Evolutionary conservation across 2,888 invertebrate species (phyloP).

Genomic region (Notocelia uddmanniana): DNA sequence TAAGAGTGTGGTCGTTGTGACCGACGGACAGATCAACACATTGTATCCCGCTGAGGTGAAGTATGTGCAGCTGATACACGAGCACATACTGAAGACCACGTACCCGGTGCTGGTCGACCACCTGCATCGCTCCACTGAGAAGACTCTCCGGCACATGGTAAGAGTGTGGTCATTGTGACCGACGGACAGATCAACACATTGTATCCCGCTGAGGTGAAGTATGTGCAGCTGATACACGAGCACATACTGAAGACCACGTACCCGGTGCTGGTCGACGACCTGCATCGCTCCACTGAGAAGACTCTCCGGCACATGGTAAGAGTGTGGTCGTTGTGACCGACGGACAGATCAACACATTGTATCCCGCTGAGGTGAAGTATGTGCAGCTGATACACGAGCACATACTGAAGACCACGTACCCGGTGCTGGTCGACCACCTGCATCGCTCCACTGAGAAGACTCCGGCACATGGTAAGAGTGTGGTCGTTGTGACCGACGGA

Average conservation of each 20-base stretch:
- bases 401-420: conserved; percentile 68
- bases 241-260: conserved; percentile 67
- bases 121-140: conserved; percentile 77
- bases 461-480: conserved; percentile 73
- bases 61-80: conserved; percentile 76
- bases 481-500: no score
- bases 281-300: conserved; percentile 79
- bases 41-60: conserved; percentile 69
- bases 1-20: no score
- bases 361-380: neutral
- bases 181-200: no score
- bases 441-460: conserved; percentile 79
- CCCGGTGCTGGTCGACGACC: conserved; percentile 73
- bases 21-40: no score
- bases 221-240: no score
- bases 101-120: conserved; percentile 77
- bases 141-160: conserved; percentile 76
- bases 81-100: conserved; percentile 77
- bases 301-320: conserved; percentile 75
- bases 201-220: no score
- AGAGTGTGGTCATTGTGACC: no score
- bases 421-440: conserved; percentile 74
- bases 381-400: no score
- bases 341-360: no score
- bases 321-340: no score